Base-by-base conservation (phyloP, 30 jellyfish, hydroid and myxozoan genomes). In the Chironex yamaguchii region DNA sequence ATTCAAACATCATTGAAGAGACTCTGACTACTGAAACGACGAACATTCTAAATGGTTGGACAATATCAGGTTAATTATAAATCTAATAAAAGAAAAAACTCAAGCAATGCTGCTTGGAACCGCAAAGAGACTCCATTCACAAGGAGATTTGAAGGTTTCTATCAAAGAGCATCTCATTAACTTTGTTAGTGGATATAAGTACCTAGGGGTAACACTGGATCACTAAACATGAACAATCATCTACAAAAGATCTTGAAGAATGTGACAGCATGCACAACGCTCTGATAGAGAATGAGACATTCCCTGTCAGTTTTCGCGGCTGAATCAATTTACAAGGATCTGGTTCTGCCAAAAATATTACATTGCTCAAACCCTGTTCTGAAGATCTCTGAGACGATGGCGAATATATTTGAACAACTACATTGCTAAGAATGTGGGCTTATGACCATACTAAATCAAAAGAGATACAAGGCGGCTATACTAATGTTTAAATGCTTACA, bases 21-120 rank as follows among this genome's bases (percentile, higher is more conserved):
- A 48, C 76, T 9, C 49, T 67, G 92, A 82, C 92, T 86, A 67
- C 53, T 82, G 86, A 82, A 79, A 82, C 68, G 86, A 68, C 49
- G 52, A 82, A 62, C 65, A 81, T 66, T 81, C 66, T 73, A 1
- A 65, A 62, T 81, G 91, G 91, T 84, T 81, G 22, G 91, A 81
- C 48, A 65, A 81, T 64, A 65, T 62, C 65, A 65, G 86, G 48
- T 80, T 78, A 27, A 68, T 33, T n/a, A 53, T 53, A 58, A 78
- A 78, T 29, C 82, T 78, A 1, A 52, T 29, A 63, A 3, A 58
- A 78, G 68, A 63, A 68, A 62, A 54, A 33, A 53, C 83, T 32
- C 80, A 52, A 77, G 88, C 88, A 52, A 49, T 76, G 88, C 62
- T 76, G 29, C 30, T 76, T 51, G 88, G 82, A 29, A 24, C 88